phyloP scores from a whole-genome alignment of 2,797 vertebrate genomes.

The Syndactyla subalaris region DNA sequence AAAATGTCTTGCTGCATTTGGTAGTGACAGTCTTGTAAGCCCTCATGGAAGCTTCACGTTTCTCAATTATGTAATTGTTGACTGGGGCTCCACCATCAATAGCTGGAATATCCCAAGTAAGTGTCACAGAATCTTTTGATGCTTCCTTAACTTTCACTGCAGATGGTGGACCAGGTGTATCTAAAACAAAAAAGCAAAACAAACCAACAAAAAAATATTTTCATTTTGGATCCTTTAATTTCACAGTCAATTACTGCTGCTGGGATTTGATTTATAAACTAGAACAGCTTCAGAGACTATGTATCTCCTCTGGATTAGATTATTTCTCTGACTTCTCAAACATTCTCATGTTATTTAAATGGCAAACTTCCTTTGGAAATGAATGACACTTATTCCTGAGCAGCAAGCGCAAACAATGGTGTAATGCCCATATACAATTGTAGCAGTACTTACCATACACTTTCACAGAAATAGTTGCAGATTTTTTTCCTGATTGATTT shows the following conservation, averaged over 20 bases:
- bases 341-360: background rate
- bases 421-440: background rate
- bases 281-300: background rate
- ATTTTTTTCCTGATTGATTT: slow-evolving; percentile 96
- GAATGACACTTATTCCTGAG: background rate
- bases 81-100: slow-evolving; percentile 97
- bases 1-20: slow-evolving; percentile 95
- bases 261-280: background rate
- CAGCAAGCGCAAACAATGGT: background rate
- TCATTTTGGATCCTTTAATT: background rate
- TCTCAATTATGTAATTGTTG: slow-evolving; percentile 95
- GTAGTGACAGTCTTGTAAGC: slow-evolving; percentile 97
- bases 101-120: slow-evolving; percentile 93
- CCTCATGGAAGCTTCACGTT: slow-evolving; percentile 97
- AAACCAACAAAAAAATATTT: background rate
- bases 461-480: slow-evolving; percentile 92
- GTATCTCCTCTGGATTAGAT: background rate
- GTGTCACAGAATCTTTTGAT: slow-evolving; percentile 89
- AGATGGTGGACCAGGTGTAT: slow-evolving; percentile 94
- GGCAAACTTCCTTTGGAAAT: background rate
- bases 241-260: background rate
- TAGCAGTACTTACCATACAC: slow-evolving; percentile 88
- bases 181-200: slow-evolving; percentile 68
- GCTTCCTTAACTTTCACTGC: slow-evolving; percentile 92
- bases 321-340: background rate